A percentile compares a stretch with the other conserved stretches of the same genome.
Conservation (phyloP, 2,113 vertebrate genomes). For the Rallus limicola region DNA sequence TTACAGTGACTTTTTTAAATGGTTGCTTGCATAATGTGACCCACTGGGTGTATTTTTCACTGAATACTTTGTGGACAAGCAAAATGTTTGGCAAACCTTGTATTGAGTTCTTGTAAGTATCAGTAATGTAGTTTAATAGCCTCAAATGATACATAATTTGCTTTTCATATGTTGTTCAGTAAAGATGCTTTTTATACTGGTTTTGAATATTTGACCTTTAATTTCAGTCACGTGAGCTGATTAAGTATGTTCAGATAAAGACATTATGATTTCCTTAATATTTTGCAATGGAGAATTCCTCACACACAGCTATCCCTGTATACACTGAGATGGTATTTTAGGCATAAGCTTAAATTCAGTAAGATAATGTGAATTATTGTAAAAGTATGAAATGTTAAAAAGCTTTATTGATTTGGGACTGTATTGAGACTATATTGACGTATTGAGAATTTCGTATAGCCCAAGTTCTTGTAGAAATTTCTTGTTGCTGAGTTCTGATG, state of each 20-base stretch:
- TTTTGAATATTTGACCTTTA: neutral
- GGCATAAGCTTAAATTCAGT: neutral
- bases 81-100: neutral
- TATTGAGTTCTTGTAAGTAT: conserved; percentile 2
- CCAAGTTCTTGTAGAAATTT: neutral
- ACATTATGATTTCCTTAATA: neutral
- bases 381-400: neutral
- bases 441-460: neutral
- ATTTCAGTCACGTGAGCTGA: neutral
- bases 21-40: neutral
- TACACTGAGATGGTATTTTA: neutral
- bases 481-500: neutral
- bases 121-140: neutral
- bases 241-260: neutral
- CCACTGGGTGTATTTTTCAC: neutral
- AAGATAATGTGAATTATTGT: neutral
- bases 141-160: neutral
- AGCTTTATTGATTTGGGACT: neutral
- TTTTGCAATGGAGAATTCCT: neutral
- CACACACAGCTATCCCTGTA: fast-evolving
- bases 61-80: neutral
- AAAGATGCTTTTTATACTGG: conserved; percentile 42
- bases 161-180: conserved; percentile 7
- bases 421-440: neutral
- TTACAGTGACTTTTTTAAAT: neutral